phyloP scores from a whole-genome alignment of 2,113 vertebrate species.

The Ahaetulla prasina region DNA sequence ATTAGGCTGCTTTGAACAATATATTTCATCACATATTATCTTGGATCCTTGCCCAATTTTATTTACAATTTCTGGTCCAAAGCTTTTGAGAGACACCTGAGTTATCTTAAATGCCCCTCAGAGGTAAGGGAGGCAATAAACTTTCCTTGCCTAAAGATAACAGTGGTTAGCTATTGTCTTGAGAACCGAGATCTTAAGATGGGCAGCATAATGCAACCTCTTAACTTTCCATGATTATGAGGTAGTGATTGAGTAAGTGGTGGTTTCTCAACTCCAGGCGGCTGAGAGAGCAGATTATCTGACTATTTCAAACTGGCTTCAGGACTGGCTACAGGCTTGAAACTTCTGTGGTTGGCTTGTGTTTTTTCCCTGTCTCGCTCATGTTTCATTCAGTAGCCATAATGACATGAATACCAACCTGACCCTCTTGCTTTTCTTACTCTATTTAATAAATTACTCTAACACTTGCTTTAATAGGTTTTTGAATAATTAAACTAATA shows the following conservation, averaged over 20 bases:
- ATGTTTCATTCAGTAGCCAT: background rate
- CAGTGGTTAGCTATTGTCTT: background rate
- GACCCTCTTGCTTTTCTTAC: background rate
- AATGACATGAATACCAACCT: background rate
- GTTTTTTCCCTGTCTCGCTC: background rate
- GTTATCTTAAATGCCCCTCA: background rate
- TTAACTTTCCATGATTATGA: background rate
- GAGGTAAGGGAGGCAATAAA: background rate
- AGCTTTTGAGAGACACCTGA: background rate
- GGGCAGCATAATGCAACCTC: background rate
- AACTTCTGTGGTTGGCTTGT: background rate
- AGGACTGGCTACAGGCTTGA: background rate
- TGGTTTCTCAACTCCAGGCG: background rate
- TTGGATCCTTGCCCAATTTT: background rate
- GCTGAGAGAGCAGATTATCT: background rate
- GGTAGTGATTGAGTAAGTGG: background rate
- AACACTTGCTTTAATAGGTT: background rate
- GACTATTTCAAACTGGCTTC: background rate
- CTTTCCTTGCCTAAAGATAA: background rate
- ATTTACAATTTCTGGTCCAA: background rate
- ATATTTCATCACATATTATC: background rate
- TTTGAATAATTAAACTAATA: rapidly evolving
- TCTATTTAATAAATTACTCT: background rate
- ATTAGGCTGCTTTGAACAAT: background rate
- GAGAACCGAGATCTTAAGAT: background rate